Base-by-base conservation (phyloP, 2,113 vertebrate genomes). In the Scalopus aquaticus region DNA sequence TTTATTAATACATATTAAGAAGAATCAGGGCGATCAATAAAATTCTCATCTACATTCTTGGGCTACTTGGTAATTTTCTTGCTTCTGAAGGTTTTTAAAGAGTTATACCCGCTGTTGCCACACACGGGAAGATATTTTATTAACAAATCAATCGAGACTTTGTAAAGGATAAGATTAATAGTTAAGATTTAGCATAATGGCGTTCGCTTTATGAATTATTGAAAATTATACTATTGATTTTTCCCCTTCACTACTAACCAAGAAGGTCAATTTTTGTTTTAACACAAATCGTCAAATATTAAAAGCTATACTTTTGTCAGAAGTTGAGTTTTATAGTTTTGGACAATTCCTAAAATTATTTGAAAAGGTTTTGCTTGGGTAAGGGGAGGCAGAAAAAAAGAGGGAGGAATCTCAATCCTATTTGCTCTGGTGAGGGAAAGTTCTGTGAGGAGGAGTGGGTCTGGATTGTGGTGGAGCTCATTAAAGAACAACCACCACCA, bases 111-210 rank as follows among this genome's bases (percentile, higher is more conserved):
- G 97, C 97, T 98, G 98, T 98, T 98, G 98, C 98, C 97, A 98
- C 97, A 98, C 98, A 98, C 96, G 97, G 97, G 97, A 98, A 98
- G 98, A 98, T 98, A 98, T 98, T 99, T 99, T 98, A 99, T 99
- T 98, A 98, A 98, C 98, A 98, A 98, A 99, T 99, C 98, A 99
- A 99, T 98, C 97, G 97, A 98, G 98, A 98, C 98, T 99, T 99
- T 98, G 98, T 98, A 98, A 98, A 98, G 98, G 98, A 98, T 97
- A 98, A 98, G 98, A 99, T 99, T 98, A 98, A 99, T 98, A 98
- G 98, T 98, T 98, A 98, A 98, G 98, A 98, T 98, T 98, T 98
- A 98, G 98, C 98, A 98, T 98, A 98, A 99, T 98, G 98, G 98
- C 90, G 83, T 98, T 98, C 94, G 87, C 95, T 97, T 98, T 98